Conservation (phyloP, 1,140 invertebrate genomes). For the Drosophila equinoxialis region DNA sequence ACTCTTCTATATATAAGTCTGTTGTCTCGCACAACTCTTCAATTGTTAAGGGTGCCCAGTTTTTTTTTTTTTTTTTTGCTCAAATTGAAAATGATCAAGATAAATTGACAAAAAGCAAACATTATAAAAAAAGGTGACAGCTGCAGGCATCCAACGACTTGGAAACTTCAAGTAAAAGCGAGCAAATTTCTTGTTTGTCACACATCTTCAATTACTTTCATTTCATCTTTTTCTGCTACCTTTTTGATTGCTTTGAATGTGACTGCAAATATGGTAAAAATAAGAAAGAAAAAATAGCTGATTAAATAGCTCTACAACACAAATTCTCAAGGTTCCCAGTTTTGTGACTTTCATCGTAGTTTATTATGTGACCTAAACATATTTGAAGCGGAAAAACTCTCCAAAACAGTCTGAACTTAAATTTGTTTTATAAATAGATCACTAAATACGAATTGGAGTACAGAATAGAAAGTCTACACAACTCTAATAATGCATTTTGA, state of each 20-base stretch:
- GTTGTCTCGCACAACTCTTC: conserved; percentile 14
- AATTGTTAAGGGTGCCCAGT: conserved; percentile 44
- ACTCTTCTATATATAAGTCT: conserved; percentile 4
- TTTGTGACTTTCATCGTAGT: too few species aligned
- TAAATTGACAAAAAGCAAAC: conserved; percentile 59
- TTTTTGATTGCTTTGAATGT: conserved; percentile 36
- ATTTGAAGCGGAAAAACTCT: not conserved
- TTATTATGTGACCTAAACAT: not conserved
- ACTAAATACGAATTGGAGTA: too few species aligned
- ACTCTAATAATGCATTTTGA: not conserved
- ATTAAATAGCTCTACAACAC: too few species aligned
- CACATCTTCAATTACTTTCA: conserved; percentile 58
- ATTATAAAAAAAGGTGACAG: conserved; percentile 2
- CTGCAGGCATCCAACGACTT: conserved; percentile 60
- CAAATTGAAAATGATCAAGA: conserved; percentile 76
- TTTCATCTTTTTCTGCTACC: conserved; percentile 44
- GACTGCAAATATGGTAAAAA: not conserved
- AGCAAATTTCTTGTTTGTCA: conserved; percentile 21
- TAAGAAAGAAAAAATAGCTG: too few species aligned
- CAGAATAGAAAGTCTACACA: not conserved
- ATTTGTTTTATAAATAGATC: too few species aligned
- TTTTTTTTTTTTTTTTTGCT: conserved; percentile 28
- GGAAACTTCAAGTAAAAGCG: conserved; percentile 66
- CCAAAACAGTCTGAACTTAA: too few species aligned
- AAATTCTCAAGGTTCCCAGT: too few species aligned